Conservation (phyloP, 2,797 vertebrate species). For the Cyprinella venusta region DNA sequence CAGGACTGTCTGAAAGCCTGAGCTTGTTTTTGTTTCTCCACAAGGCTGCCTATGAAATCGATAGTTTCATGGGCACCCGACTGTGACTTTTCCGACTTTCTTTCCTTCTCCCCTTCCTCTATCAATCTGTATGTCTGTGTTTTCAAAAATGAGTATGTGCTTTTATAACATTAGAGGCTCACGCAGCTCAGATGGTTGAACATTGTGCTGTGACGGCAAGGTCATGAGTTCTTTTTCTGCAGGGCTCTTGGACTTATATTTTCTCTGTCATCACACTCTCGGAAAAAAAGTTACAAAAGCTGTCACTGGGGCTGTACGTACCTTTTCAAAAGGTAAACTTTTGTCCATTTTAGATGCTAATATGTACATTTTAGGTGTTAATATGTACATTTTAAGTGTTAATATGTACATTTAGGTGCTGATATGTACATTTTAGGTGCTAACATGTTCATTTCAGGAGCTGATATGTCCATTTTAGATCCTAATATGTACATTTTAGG, state of each 20-base stretch:
- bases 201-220: not conserved
- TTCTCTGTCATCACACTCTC: not conserved
- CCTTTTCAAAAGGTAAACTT: too few relatives aligned
- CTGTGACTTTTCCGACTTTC: slow-evolving; percentile 59
- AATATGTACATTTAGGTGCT: too few relatives aligned
- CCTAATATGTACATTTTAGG: too few relatives aligned
- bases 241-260: not conserved
- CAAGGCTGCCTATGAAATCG: slow-evolving; percentile 70
- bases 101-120: not conserved
- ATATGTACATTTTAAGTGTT: too few relatives aligned
- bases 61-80: slow-evolving; percentile 73
- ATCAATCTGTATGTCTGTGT: not conserved
- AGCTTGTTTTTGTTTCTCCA: slow-evolving; percentile 64
- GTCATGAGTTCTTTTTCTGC: not conserved
- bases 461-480: too few relatives aligned
- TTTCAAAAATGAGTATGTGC: slow-evolving; percentile 1
- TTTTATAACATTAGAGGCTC: not conserved
- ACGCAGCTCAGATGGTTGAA: slow-evolving; percentile 1
- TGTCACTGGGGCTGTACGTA: too few relatives aligned
- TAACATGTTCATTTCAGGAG: too few relatives aligned
- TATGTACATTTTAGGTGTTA: too few relatives aligned
- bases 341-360: too few relatives aligned
- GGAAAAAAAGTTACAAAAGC: too few relatives aligned
- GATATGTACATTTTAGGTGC: too few relatives aligned
- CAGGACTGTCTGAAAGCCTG: slow-evolving; percentile 61